Evolutionary conservation across 2,888 invertebrate genomes (phyloP).

Genomic region (Mellilla xanthometata): DNA sequence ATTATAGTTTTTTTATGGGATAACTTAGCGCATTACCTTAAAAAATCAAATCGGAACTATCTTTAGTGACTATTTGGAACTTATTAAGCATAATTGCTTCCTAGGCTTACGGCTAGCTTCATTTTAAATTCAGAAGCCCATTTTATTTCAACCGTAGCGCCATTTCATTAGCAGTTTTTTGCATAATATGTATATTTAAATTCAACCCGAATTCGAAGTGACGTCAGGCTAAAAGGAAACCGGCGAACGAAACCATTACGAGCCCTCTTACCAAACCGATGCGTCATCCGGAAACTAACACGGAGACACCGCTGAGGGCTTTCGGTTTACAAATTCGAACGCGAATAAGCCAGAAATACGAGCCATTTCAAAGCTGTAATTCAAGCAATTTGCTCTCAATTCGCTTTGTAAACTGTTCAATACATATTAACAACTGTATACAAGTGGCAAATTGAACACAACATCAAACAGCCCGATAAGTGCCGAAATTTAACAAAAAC

Average conservation of each 20-base stretch:
- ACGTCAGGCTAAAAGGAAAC: conserved; percentile 33
- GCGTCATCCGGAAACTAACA: conserved; percentile 29
- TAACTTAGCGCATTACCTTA: too few relatives aligned
- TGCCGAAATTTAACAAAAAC: conserved; percentile 11
- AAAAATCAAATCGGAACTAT: too few relatives aligned
- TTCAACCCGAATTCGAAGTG: conserved; percentile 31
- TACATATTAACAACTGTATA: conserved; percentile 5
- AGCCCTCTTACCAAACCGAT: conserved; percentile 32
- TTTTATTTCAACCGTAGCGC: conserved; percentile 9
- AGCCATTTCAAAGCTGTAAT: background rate
- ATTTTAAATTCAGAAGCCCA: background rate
- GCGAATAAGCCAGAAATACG: too few relatives aligned
- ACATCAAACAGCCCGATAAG: conserved; percentile 8
- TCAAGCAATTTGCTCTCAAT: background rate
- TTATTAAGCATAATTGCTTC: conserved; percentile 1
- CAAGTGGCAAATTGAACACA: conserved; percentile 10
- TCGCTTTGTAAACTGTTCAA: conserved; percentile 3
- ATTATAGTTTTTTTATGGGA: too few relatives aligned
- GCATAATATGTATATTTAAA: conserved; percentile 26
- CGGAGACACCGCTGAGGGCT: conserved; percentile 4
- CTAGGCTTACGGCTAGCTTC: conserved; percentile 1
- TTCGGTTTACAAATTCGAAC: too few relatives aligned
- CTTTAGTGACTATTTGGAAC: background rate
- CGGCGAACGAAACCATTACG: conserved; percentile 24
- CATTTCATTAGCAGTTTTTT: conserved; percentile 14